These are phyloP conservation scores for Gymnocypris eckloni DNA, from an alignment of 2,797 vertebrate genomes.

Conservation along the genomic window DNA sequence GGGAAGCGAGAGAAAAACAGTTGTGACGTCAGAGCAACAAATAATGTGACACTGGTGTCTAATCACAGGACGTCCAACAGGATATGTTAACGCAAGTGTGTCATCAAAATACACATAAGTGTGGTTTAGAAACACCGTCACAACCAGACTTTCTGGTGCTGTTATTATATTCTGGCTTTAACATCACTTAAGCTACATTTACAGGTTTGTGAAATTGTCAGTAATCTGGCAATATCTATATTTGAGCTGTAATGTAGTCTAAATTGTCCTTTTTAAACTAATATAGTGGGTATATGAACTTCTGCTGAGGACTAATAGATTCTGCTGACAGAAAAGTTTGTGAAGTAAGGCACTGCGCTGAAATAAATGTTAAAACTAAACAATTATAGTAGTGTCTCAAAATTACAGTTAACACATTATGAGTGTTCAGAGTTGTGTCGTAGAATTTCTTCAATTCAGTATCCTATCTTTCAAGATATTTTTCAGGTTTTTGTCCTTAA, in stretches of 20 bases:
- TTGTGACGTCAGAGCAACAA: conserved; percentile 33
- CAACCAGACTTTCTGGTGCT: background rate
- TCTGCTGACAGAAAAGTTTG: background rate
- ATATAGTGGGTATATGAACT: background rate
- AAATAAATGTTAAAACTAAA: background rate
- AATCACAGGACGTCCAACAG: conserved; percentile 51
- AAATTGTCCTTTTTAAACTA: background rate
- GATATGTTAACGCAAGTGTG: conserved; percentile 25
- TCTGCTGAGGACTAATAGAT: background rate
- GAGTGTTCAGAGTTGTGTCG: background rate
- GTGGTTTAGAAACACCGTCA: background rate
- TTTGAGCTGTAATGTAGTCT: background rate
- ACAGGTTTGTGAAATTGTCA: background rate
- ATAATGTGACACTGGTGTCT: conserved; percentile 37
- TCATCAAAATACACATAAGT: conserved; percentile 5
- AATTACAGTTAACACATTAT: background rate
- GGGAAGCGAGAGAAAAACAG: background rate
- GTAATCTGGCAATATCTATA: too few species aligned
- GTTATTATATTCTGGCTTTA: background rate
- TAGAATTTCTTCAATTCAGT: background rate
- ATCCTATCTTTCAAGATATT: background rate
- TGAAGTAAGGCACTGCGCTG: background rate
- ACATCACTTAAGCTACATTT: background rate
- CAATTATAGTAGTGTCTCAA: background rate
- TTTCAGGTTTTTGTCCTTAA: too few species aligned